Conservation (phyloP, 2,888 invertebrate species). For the Drosophila borborema region DNA sequence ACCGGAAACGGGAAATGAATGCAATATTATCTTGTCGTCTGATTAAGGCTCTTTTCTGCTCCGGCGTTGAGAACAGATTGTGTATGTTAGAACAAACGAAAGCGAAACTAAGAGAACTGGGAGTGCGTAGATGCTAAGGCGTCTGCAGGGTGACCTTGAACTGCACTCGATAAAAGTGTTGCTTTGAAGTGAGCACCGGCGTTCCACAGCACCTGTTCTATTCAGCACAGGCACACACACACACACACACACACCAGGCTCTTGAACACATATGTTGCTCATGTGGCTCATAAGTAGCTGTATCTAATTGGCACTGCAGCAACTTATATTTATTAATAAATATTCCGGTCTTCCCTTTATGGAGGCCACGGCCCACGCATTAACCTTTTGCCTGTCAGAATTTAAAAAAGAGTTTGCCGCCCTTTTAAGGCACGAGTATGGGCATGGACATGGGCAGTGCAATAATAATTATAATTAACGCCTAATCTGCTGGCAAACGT, state of each 20-base stretch:
- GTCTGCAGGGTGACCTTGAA: conserved; percentile 53
- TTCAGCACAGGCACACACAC: conserved; percentile 3
- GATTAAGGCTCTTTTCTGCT: conserved; percentile 3
- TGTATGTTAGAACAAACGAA: conserved; percentile 12
- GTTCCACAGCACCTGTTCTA: conserved; percentile 42
- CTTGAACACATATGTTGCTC: conserved; percentile 61
- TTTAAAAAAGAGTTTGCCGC: conserved; percentile 53
- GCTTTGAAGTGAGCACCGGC: conserved; percentile 21
- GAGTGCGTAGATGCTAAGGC: conserved; percentile 11
- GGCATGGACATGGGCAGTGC: conserved; percentile 26
- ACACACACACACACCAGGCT: neutral
- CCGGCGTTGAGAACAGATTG: conserved; percentile 8
- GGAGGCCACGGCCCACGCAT: conserved; percentile 48
- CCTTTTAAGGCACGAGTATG: conserved; percentile 34
- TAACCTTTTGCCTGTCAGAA: conserved; percentile 53
- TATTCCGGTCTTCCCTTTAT: conserved; percentile 38
- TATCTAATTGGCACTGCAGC: conserved; percentile 63
- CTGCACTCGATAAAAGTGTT: conserved; percentile 26
- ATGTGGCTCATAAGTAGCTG: conserved; percentile 59
- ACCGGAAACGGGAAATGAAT: conserved; percentile 53
- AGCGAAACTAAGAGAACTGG: conserved; percentile 4
- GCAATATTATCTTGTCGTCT: conserved; percentile 62
- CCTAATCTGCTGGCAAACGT: conserved; percentile 45
- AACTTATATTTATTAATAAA: conserved; percentile 47
- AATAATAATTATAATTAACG: conserved; percentile 68